These are phyloP conservation scores for Oreochromis niloticus DNA, from an alignment of 2,113 vertebrate genomes.

Conservation along the genomic window DNA sequence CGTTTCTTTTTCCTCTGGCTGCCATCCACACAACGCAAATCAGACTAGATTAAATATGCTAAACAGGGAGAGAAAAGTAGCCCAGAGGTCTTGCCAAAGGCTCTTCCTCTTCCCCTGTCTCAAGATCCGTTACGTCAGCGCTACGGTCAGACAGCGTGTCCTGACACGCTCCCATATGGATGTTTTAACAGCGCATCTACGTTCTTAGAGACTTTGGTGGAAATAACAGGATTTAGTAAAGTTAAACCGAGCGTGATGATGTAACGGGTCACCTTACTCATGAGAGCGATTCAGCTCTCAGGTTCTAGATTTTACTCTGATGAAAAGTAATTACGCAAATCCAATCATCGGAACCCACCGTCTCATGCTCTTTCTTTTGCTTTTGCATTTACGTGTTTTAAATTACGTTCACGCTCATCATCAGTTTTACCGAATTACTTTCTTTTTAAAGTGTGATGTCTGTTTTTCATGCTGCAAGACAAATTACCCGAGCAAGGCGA, in stretches of 20 bases:
- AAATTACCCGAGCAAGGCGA: background rate
- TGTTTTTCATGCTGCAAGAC: background rate
- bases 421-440: background rate
- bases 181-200: background rate
- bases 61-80: conserved; percentile 18
- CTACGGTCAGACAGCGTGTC: background rate
- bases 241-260: background rate
- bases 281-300: background rate
- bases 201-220: background rate
- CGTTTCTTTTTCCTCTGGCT: background rate
- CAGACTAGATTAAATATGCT: conserved; percentile 28
- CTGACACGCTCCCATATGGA: background rate
- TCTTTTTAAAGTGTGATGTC: background rate
- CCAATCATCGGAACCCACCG: background rate
- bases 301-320: background rate
- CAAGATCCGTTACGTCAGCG: background rate
- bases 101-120: background rate
- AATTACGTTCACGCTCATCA: background rate
- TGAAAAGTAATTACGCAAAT: background rate
- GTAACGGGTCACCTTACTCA: background rate
- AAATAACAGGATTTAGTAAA: background rate
- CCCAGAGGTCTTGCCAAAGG: background rate
- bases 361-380: background rate
- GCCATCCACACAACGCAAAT: background rate
- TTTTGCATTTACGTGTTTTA: background rate